These are phyloP conservation scores for Lutraria lutraria DNA, from an alignment of 2,888 invertebrate species.

Conservation along the genomic window DNA sequence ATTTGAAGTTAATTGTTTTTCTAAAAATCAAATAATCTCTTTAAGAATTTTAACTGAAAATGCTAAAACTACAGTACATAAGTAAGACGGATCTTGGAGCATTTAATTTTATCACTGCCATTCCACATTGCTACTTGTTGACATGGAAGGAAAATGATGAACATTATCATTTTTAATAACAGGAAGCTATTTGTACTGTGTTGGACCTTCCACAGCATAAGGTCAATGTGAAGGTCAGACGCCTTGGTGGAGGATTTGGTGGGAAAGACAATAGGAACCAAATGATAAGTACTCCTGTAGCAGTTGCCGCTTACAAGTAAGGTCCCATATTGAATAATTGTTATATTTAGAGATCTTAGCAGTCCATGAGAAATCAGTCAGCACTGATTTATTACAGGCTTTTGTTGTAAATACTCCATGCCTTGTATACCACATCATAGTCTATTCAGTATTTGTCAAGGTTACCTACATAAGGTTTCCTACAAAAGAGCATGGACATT, in stretches of 20 bases:
- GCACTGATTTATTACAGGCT: not conserved
- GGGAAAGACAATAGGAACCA: conserved; percentile 95
- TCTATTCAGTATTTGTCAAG: too few species aligned
- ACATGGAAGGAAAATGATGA: too few species aligned
- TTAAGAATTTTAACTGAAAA: too few species aligned
- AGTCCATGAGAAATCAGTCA: not conserved
- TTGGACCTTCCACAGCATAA: conserved; percentile 91
- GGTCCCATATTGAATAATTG: conserved; percentile 52
- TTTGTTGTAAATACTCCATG: not conserved
- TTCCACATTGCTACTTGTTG: too few species aligned
- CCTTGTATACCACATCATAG: too few species aligned
- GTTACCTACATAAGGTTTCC: too few species aligned
- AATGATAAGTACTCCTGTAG: conserved; percentile 91
- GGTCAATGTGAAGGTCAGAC: conserved; percentile 92
- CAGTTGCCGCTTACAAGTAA: conserved; percentile 93
- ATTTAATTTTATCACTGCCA: too few species aligned
- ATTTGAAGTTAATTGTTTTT: too few species aligned
- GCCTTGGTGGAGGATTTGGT: conserved; percentile 97
- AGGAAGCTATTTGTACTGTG: conserved; percentile 91
- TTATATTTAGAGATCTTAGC: not conserved
- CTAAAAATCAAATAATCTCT: too few species aligned
- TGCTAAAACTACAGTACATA: too few species aligned
- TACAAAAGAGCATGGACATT: too few species aligned
- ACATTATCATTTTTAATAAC: conserved; percentile 70
- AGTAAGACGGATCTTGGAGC: too few species aligned